Evolutionary conservation across 2,113 vertebrate species (phyloP).

Genomic region (Corythornis madagascariensis): DNA sequence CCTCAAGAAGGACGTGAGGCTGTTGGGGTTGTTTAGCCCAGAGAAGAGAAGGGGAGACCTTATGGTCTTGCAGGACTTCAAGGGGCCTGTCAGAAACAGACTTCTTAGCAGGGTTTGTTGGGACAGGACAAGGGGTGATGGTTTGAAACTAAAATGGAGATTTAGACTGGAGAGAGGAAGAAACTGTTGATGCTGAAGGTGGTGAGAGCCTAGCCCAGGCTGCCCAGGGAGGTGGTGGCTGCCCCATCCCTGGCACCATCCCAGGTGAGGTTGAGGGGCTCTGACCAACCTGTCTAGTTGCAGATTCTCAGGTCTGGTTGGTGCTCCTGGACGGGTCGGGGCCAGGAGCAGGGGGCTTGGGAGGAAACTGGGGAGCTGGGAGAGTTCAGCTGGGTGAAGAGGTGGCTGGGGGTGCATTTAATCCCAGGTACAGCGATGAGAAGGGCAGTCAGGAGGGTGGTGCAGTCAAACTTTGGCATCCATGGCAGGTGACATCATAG

Average conservation of each 20-base stretch:
- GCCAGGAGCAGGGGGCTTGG: not conserved
- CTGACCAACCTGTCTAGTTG: too few species aligned
- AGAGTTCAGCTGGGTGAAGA: not conserved
- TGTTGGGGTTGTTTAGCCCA: not conserved
- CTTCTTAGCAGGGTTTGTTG: not conserved
- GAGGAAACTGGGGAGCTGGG: not conserved
- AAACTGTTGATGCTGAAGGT: not conserved
- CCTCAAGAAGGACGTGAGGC: too few species aligned
- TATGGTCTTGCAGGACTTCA: not conserved
- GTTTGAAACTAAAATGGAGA: not conserved
- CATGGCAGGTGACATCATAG: not conserved
- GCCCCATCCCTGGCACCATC: not conserved
- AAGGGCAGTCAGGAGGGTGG: not conserved
- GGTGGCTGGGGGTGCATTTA: not conserved
- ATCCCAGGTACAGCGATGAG: rapidly evolving
- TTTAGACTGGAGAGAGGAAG: not conserved
- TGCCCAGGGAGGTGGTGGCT: not conserved
- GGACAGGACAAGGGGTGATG: not conserved
- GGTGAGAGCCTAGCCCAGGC: not conserved
- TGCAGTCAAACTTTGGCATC: not conserved
- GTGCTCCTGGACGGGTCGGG: not conserved
- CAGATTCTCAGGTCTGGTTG: not conserved
- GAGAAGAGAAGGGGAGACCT: not conserved
- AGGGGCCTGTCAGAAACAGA: not conserved
- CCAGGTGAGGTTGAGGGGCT: too few species aligned